phyloP scores from a whole-genome alignment of 2,113 vertebrate species.

The Eidolon helvum region DNA sequence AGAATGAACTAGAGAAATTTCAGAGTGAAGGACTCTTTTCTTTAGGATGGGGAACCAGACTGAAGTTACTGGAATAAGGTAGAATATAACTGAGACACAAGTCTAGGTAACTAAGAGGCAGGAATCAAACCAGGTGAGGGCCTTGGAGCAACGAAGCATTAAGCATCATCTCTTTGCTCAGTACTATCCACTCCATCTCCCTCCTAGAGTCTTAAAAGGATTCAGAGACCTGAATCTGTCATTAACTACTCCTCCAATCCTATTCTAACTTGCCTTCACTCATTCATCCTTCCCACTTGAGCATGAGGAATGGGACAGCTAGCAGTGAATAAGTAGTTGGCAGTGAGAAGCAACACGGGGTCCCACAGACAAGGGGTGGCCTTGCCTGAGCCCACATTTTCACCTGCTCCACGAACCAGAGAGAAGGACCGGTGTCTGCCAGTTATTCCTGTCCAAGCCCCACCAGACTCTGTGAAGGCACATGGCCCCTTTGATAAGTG shows the following conservation, averaged over 20 bases:
- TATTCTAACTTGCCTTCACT: background rate
- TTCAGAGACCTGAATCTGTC: background rate
- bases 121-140: background rate
- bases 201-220: background rate
- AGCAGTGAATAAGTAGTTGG: background rate
- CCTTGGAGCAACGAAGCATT: background rate
- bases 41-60: background rate
- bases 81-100: background rate
- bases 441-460: background rate
- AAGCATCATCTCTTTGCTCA: background rate
- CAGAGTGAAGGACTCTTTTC: background rate
- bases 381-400: background rate
- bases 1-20: background rate
- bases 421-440: background rate
- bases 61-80: background rate
- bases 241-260: background rate
- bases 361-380: background rate
- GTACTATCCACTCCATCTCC: background rate
- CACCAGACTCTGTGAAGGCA: background rate
- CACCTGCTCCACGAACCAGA: background rate
- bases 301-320: background rate
- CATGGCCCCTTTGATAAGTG: background rate
- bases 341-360: background rate
- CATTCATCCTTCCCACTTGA: background rate
- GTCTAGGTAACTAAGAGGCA: background rate